A percentile compares a stretch with the other conserved stretches of the same genome.
Conservation (phyloP, 2,113 vertebrate genomes). For the Equus quagga region DNA sequence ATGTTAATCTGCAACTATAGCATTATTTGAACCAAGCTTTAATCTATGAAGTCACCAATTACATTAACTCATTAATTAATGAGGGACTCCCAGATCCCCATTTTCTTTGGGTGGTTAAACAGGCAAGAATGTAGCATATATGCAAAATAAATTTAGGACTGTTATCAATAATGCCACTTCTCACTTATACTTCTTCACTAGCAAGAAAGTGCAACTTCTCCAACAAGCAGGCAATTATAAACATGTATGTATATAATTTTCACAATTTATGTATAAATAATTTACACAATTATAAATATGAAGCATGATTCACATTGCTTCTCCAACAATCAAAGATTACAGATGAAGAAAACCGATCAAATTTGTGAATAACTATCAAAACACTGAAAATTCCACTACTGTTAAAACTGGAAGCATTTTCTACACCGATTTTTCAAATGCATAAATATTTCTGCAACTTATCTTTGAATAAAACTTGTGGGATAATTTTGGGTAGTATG, state of each 20-base stretch:
- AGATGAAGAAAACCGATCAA: constrained; percentile 6
- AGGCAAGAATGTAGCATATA: neutral
- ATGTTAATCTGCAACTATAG: constrained; percentile 28
- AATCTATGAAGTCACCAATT: neutral
- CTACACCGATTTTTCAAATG: neutral
- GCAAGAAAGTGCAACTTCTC: neutral
- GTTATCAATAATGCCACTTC: neutral
- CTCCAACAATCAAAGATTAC: neutral
- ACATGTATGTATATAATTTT: too few species aligned
- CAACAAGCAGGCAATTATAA: neutral
- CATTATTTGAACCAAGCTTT: neutral
- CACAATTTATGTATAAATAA: neutral
- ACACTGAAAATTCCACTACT: neutral
- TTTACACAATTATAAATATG: neutral
- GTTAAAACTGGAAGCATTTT: neutral
- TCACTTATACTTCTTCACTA: neutral
- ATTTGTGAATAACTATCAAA: neutral
- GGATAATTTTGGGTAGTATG: neutral
- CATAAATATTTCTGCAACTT: neutral
- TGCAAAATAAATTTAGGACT: neutral
- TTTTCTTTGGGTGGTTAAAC: neutral
- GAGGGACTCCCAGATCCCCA: neutral
- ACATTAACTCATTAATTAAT: neutral
- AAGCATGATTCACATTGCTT: neutral
- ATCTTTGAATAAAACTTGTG: neutral